phyloP scores from a whole-genome alignment of 2,888 invertebrate species.

The Andrena bucephala region DNA sequence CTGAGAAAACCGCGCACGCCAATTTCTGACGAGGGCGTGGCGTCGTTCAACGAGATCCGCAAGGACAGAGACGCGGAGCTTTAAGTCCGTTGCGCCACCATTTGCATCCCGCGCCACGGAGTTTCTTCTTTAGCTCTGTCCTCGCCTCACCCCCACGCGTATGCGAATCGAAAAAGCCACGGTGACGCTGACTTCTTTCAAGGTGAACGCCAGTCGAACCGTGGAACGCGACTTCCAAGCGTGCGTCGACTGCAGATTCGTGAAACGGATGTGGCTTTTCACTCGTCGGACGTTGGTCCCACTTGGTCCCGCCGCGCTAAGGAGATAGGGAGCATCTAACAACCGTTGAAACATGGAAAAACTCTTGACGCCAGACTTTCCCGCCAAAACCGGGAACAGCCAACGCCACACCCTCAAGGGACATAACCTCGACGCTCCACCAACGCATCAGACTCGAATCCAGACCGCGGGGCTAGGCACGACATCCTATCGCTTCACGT shows the following conservation, averaged over 20 bases:
- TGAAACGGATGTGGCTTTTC: no score
- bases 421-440: no score
- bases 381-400: no score
- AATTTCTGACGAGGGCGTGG: conserved; percentile 68
- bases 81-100: conserved; percentile 44
- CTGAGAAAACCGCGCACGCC: conserved; percentile 39
- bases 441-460: no score
- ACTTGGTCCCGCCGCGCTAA: no score
- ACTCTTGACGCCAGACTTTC: no score
- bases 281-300: no score
- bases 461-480: no score
- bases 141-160: conserved; percentile 38
- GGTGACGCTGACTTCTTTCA: conserved; percentile 39
- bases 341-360: no score
- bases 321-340: no score
- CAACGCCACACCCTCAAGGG: no score
- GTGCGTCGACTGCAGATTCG: not conserved
- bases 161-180: conserved; percentile 30
- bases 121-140: conserved; percentile 38
- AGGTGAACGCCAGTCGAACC: conserved; percentile 41
- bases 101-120: conserved; percentile 47
- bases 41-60: conserved; percentile 53
- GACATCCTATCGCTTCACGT: no score
- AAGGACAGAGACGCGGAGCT: conserved; percentile 66
- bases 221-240: conserved; percentile 30